Evolutionary conservation across 2,113 vertebrate genomes (phyloP).

Genomic region (Spermophilus dauricus): DNA sequence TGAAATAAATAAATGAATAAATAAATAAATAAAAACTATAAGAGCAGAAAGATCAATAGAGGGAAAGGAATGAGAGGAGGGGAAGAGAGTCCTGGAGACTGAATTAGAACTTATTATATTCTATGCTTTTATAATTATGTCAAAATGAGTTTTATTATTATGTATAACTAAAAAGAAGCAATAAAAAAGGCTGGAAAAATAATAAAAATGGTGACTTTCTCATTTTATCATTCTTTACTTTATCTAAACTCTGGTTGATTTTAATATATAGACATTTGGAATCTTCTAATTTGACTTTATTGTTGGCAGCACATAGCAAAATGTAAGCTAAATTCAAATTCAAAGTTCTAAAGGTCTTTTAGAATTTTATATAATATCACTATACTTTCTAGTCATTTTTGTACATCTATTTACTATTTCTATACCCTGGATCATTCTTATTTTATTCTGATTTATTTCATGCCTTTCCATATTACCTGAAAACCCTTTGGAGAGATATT

Average conservation of each 20-base stretch:
- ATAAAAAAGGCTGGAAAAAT: no score
- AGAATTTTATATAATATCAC: not conserved
- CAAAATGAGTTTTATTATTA: no score
- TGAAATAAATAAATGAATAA: no score
- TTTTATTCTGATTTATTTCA: slow-evolving; percentile 21
- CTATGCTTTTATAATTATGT: no score
- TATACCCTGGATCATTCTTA: not conserved
- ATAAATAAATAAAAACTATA: no score
- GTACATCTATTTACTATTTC: not conserved
- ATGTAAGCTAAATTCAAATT: not conserved
- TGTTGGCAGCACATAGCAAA: not conserved
- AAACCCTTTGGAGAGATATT: not conserved
- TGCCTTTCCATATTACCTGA: not conserved
- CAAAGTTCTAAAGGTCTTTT: slow-evolving; percentile 17
- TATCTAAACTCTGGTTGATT: not conserved
- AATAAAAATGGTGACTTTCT: not conserved
- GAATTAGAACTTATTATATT: no score
- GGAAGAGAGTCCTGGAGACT: no score
- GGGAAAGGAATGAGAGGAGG: no score
- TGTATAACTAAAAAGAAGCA: no score
- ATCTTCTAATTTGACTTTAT: not conserved
- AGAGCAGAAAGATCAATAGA: no score
- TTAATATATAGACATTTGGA: not conserved
- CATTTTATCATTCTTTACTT: not conserved
- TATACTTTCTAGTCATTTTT: not conserved